phyloP scores from a whole-genome alignment of 2,113 vertebrate genomes.

The Forbesichthys papilliferus region DNA sequence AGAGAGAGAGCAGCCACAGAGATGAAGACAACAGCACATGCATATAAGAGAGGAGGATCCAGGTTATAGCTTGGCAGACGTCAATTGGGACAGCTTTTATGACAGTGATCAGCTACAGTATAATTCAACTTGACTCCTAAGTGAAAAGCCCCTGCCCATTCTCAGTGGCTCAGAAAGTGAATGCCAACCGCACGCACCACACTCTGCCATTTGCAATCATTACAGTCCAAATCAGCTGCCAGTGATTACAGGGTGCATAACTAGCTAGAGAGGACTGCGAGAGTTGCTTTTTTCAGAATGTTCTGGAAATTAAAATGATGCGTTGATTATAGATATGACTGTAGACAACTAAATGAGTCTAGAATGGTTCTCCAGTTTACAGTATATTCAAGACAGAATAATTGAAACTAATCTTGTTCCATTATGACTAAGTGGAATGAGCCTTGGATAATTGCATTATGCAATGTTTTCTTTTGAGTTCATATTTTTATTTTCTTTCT shows the following conservation, averaged over 20 bases:
- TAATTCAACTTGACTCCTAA: conserved; percentile 1
- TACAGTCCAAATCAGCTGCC: conserved; percentile 12
- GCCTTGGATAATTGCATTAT: background rate
- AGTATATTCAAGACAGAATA: background rate
- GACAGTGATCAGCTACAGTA: background rate
- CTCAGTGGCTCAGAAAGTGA: conserved; percentile 15
- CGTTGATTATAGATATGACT: conserved; percentile 12
- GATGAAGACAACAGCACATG: background rate
- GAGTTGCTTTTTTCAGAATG: background rate
- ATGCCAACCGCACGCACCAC: background rate
- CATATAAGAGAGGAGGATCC: background rate
- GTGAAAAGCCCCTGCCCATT: background rate
- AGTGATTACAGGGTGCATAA: conserved; percentile 32
- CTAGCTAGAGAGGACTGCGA: background rate
- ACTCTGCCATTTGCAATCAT: conserved; percentile 18
- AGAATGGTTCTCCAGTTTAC: background rate
- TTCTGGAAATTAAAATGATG: conserved; percentile 19
- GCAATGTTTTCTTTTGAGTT: background rate
- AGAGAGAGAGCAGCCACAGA: background rate
- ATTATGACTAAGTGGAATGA: background rate
- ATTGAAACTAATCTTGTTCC: background rate
- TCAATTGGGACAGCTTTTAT: background rate
- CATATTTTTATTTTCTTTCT: background rate
- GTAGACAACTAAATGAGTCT: no score
- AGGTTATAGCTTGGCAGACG: background rate